A percentile compares a stretch with the other conserved stretches of the same genome.
phyloP scores from a whole-genome alignment of 2,888 invertebrate species.

The Spisula subtruncata region DNA sequence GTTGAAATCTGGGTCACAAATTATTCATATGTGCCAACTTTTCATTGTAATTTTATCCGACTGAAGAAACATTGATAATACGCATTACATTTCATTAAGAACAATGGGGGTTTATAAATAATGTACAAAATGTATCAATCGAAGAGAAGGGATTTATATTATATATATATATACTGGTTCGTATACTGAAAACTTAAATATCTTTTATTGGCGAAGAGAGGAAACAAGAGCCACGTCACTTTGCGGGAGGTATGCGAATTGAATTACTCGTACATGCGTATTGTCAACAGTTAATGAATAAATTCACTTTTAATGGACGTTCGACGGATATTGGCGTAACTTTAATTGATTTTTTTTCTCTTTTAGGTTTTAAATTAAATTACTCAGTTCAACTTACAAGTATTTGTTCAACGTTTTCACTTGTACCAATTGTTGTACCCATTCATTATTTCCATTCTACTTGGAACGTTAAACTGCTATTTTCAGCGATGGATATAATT shows the following conservation, averaged over 20 bases:
- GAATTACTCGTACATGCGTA: background rate
- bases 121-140: background rate
- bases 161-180: too few species aligned
- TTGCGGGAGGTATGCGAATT: background rate
- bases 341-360: slow-evolving; percentile 5
- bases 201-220: background rate
- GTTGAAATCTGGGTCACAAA: slow-evolving; percentile 16
- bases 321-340: background rate
- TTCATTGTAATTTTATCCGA: slow-evolving; percentile 39
- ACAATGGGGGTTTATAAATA: slow-evolving; percentile 16
- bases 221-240: background rate
- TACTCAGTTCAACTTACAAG: background rate
- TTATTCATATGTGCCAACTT: slow-evolving; percentile 34
- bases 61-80: slow-evolving; percentile 7
- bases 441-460: background rate
- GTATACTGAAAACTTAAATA: background rate
- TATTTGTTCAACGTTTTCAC: background rate
- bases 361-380: background rate
- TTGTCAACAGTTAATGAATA: background rate
- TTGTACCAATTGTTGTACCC: background rate
- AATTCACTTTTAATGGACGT: background rate
- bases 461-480: background rate
- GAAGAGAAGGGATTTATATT: background rate
- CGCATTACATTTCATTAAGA: background rate
- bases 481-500: background rate